These are phyloP conservation scores for Lepidocyrtinus sp. DNA, from an alignment of 2,888 invertebrate species.

Conservation along the genomic window DNA sequence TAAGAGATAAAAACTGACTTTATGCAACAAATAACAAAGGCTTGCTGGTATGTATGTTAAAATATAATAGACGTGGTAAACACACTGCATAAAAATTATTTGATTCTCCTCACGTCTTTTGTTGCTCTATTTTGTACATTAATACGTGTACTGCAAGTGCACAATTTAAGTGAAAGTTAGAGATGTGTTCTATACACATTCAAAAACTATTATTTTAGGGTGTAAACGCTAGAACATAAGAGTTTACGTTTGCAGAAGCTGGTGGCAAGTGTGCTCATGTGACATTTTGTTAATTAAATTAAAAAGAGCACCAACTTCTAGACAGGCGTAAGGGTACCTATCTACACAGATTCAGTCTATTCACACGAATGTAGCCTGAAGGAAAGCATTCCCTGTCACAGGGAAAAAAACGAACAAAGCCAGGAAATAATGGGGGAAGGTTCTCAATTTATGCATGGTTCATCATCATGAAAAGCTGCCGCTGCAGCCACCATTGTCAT, in stretches of 20 bases:
- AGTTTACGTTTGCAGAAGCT: neutral
- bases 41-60: too few species aligned
- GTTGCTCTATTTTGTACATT: too few species aligned
- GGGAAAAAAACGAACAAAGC: neutral
- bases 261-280: constrained; percentile 31
- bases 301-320: constrained; percentile 26
- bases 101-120: too few species aligned
- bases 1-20: too few species aligned
- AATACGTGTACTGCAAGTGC: too few species aligned
- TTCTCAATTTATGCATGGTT: neutral
- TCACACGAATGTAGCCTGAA: neutral
- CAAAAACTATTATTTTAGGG: too few species aligned
- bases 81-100: too few species aligned
- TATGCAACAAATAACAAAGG: too few species aligned
- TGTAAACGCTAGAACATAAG: too few species aligned
- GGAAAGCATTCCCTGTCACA: neutral
- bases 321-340: neutral
- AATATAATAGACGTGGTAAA: too few species aligned
- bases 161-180: too few species aligned
- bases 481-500: neutral
- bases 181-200: too few species aligned
- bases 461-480: neutral
- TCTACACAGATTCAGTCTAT: neutral
- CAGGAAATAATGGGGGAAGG: neutral
- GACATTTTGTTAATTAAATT: constrained; percentile 59